phyloP scores from a whole-genome alignment of 2,113 vertebrate species.

The Mohoua ochrocephala region DNA sequence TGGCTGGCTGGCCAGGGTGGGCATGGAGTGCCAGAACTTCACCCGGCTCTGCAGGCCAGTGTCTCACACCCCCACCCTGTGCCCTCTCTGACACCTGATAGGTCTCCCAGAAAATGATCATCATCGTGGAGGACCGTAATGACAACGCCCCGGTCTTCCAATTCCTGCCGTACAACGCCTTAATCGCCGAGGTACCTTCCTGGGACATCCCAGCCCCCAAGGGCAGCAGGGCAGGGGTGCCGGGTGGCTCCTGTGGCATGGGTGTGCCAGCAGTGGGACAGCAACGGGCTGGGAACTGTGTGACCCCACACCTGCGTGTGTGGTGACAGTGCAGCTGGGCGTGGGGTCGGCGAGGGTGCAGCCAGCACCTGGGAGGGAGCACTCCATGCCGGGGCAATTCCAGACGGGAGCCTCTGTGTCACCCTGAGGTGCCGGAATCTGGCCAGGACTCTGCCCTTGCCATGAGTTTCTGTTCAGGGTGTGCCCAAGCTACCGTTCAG shows the following conservation, averaged over 20 bases:
- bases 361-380: not conserved
- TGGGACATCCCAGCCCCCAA: accelerated
- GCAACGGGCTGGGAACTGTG: accelerated
- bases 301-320: not conserved
- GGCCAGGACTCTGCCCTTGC: conserved; percentile 14
- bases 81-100: not conserved
- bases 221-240: not conserved
- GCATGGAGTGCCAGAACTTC: not conserved
- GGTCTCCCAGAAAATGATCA: not conserved
- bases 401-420: accelerated
- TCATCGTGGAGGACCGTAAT: conserved; percentile 51
- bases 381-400: accelerated
- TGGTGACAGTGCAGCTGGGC: accelerated
- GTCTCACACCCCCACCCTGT: not conserved
- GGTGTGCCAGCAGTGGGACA: not conserved
- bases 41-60: not conserved
- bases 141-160: conserved; percentile 32
- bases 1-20: not conserved
- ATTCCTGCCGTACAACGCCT: not conserved
- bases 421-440: accelerated
- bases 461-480: not conserved
- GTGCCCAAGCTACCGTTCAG: not conserved
- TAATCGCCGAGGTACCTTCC: not conserved
- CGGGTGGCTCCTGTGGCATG: not conserved
- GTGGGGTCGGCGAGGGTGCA: not conserved